These are phyloP conservation scores for Patella ulyssiponensis DNA, from an alignment of 2,888 invertebrate genomes.

Conservation along the genomic window DNA sequence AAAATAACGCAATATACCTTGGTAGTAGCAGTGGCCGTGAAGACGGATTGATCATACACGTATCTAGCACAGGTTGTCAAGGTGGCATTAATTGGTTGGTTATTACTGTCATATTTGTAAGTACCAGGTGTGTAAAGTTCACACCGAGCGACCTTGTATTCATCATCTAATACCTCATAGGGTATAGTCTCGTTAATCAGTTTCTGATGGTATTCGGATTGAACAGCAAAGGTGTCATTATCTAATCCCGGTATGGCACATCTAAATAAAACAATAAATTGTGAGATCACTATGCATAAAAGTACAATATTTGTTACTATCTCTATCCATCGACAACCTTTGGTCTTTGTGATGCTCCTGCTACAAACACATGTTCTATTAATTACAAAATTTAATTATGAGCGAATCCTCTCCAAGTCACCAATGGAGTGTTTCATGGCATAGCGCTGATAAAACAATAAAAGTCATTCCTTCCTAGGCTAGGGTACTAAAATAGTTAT, in stretches of 20 bases:
- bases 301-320: too few relatives aligned
- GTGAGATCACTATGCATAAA: too few relatives aligned
- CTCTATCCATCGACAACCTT: too few relatives aligned
- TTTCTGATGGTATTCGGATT: constrained; percentile 23
- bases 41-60: constrained; percentile 33
- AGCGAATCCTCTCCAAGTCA: too few relatives aligned
- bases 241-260: constrained; percentile 32
- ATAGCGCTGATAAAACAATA: too few relatives aligned
- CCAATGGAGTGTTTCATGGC: too few relatives aligned
- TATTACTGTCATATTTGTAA: constrained; percentile 12
- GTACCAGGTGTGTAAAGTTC: constrained; percentile 7
- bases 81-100: constrained; percentile 23
- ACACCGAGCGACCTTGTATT: constrained; percentile 14
- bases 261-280: constrained; percentile 20
- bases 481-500: too few relatives aligned
- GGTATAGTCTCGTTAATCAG: constrained; percentile 30
- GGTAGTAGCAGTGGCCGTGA: constrained; percentile 28
- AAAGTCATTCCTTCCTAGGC: too few relatives aligned
- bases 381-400: too few relatives aligned
- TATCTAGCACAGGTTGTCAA: constrained; percentile 24
- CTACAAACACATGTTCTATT: too few relatives aligned
- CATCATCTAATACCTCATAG: neutral
- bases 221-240: constrained; percentile 35
- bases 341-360: too few relatives aligned
- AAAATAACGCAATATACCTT: constrained; percentile 25